Percentiles rank a stretch among this genome's conserved stretches.
phyloP scores from a whole-genome alignment of 2,888 invertebrate genomes.

The Panzeria rudis region DNA sequence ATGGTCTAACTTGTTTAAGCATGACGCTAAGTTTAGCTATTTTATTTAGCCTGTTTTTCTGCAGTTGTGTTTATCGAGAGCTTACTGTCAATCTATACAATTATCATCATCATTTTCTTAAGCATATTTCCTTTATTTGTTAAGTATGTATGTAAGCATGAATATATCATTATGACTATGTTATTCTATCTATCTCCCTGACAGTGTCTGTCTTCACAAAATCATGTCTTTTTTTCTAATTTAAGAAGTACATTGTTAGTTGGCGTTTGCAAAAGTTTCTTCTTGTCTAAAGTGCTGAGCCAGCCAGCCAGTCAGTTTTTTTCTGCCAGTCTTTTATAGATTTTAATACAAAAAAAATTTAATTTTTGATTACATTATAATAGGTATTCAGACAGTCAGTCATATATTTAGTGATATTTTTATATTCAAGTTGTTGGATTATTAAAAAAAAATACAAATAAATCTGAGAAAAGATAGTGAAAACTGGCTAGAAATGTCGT shows the following conservation, averaged over 20 bases:
- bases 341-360: conserved; percentile 43
- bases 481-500: conserved; percentile 52
- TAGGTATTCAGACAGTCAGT: conserved; percentile 52
- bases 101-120: conserved; percentile 45
- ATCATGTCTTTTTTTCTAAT: conserved; percentile 32
- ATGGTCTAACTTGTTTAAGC: too few species aligned
- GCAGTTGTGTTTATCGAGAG: neutral
- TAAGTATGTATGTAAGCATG: conserved; percentile 16
- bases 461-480: neutral
- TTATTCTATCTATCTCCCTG: neutral
- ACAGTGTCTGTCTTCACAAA: conserved; percentile 5
- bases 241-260: conserved; percentile 46
- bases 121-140: conserved; percentile 35
- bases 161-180: conserved; percentile 11
- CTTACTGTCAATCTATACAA: conserved; percentile 16
- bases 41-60: too few species aligned
- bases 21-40: neutral
- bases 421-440: conserved; percentile 60
- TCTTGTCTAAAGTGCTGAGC: conserved; percentile 58
- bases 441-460: neutral
- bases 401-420: conserved; percentile 45
- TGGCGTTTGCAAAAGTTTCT: conserved; percentile 45
- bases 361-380: conserved; percentile 44
- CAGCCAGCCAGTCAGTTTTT: conserved; percentile 36
- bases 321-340: conserved; percentile 27